These are phyloP conservation scores for Corythucha ciliata DNA, from an alignment of 2,888 invertebrate genomes.

Conservation along the genomic window DNA sequence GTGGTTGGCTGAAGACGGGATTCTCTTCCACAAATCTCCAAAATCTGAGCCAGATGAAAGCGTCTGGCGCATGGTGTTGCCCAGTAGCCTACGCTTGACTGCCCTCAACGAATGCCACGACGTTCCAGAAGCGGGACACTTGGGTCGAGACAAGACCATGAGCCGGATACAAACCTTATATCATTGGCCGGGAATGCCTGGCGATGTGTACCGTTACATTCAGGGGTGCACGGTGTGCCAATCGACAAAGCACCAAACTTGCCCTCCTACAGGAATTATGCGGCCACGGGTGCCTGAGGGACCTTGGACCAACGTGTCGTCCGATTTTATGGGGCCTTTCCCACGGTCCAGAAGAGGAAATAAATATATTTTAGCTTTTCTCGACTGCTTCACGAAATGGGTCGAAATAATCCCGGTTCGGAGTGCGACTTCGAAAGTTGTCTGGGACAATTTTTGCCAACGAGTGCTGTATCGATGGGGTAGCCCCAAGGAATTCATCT, in stretches of 20 bases:
- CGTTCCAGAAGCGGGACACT: constrained; percentile 19
- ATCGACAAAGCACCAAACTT: constrained; percentile 10
- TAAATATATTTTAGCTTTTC: constrained; percentile 33
- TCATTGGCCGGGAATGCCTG: constrained; percentile 20
- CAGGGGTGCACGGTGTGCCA: constrained; percentile 15
- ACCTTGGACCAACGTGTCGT: constrained; percentile 14
- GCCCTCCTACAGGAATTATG: constrained; percentile 9
- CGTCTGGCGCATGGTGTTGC: neutral
- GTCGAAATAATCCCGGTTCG: constrained; percentile 31
- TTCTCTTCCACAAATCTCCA: no score
- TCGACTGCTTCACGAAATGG: constrained; percentile 36
- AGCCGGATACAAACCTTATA: constrained; percentile 14
- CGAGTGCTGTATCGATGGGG: no score
- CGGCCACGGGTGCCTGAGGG: constrained; percentile 9
- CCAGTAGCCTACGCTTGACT: neutral
- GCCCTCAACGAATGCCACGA: constrained; percentile 6
- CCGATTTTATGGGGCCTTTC: constrained; percentile 38
- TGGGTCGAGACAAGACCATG: constrained; percentile 21
- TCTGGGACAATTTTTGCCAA: no score
- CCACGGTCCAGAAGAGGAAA: constrained; percentile 35
- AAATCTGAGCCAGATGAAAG: no score
- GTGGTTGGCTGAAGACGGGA: no score
- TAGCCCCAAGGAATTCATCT: no score
- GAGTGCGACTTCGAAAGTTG: constrained; percentile 29
- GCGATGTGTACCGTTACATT: constrained; percentile 8